Conservation (phyloP, 2,888 invertebrate genomes). For the Eudasyphora cyanicolor region DNA sequence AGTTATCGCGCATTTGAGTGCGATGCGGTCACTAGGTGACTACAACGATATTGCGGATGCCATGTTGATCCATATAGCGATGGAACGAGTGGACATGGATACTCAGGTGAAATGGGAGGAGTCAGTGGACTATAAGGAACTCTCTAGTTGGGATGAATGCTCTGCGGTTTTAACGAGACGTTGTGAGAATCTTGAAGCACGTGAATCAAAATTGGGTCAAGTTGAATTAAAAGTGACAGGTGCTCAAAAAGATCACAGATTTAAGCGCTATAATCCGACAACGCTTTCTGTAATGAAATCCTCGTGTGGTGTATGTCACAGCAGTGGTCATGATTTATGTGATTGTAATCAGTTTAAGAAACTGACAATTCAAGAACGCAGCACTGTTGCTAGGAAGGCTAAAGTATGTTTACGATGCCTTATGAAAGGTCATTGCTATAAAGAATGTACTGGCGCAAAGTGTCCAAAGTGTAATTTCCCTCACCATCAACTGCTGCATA, state of each 20-base stretch:
- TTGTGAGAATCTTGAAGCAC: constrained; percentile 56
- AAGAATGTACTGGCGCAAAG: neutral
- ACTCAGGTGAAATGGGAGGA: constrained; percentile 61
- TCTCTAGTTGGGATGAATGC: constrained; percentile 54
- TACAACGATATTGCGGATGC: constrained; percentile 58
- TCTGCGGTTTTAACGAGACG: constrained; percentile 48
- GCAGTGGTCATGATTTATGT: neutral
- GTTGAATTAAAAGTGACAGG: neutral
- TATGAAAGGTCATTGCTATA: neutral
- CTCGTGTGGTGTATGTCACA: too few species aligned
- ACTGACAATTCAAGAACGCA: neutral
- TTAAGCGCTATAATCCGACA: neutral
- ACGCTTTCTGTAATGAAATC: too few species aligned
- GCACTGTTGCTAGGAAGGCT: neutral
- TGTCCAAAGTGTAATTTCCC: neutral
- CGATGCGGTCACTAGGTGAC: constrained; percentile 50
- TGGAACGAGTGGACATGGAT: constrained; percentile 49
- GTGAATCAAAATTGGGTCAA: constrained; percentile 40
- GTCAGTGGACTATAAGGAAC: constrained; percentile 50
- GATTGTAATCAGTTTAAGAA: constrained; percentile 1
- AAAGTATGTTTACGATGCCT: constrained; percentile 25
- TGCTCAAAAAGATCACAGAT: neutral
- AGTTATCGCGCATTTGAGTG: constrained; percentile 55
- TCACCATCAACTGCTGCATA: constrained; percentile 5
- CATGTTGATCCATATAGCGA: constrained; percentile 56